Percentiles rank a stretch among this genome's conserved stretches.
Evolutionary conservation across 2,888 invertebrate genomes (phyloP).

Genomic region (Stegophylla sp.): DNA sequence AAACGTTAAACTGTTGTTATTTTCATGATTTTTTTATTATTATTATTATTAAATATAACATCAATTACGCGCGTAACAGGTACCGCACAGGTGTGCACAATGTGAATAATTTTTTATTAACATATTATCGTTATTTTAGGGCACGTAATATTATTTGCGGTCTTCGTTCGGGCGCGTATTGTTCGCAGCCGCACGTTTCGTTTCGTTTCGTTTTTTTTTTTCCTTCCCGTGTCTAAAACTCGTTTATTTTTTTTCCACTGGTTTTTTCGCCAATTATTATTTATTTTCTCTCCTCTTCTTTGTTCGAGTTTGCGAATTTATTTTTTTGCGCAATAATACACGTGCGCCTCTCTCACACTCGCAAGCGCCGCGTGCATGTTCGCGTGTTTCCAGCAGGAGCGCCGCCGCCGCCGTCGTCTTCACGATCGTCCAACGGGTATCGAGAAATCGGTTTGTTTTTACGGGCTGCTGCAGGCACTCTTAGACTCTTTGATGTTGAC

Average conservation of each 20-base stretch:
- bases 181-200: not conserved
- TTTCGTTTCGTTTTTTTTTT: not conserved
- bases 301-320: constrained; percentile 28
- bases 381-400: constrained; percentile 6
- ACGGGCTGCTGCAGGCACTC: constrained; percentile 57
- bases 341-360: not conserved
- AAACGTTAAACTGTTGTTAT: not conserved
- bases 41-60: no score
- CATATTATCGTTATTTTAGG: no score
- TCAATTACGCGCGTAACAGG: no score
- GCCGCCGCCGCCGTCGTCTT: not conserved
- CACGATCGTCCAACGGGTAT: no score
- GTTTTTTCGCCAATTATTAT: constrained; percentile 5
- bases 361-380: not conserved
- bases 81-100: no score
- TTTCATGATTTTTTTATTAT: not conserved
- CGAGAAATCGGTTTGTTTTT: constrained; percentile 44
- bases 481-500: constrained; percentile 53
- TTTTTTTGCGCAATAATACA: not conserved
- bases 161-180: not conserved
- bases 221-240: constrained; percentile 18
- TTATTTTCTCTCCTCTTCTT: not conserved
- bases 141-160: not conserved
- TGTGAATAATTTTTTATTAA: no score
- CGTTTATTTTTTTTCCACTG: constrained; percentile 35